Conservation (phyloP, 2,888 invertebrate species). For the Hirtodrosophila histrioides region DNA sequence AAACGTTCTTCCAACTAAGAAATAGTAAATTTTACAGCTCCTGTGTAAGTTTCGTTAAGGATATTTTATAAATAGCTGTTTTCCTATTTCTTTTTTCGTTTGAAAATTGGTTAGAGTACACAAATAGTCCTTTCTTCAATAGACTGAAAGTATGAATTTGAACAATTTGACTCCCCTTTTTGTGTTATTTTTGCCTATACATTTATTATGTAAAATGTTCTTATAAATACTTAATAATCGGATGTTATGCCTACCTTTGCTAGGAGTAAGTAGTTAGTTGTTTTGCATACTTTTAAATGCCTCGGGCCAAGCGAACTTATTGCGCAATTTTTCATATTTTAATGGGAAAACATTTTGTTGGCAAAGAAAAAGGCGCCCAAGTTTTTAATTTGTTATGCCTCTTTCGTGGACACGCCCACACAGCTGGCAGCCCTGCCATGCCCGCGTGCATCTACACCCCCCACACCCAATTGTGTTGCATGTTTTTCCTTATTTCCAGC, state of each 20-base stretch:
- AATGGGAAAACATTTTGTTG: slow-evolving; percentile 76
- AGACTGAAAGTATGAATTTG: too few species aligned
- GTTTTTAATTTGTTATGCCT: slow-evolving; percentile 78
- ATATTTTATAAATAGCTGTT: too few species aligned
- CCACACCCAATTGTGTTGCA: slow-evolving; percentile 31
- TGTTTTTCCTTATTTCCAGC: slow-evolving; percentile 50
- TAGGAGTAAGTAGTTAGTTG: slow-evolving; percentile 23
- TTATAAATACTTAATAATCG: slow-evolving; percentile 14
- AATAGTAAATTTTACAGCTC: too few species aligned
- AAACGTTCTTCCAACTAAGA: too few species aligned
- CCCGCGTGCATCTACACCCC: background rate
- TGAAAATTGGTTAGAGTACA: too few species aligned
- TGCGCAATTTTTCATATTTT: slow-evolving; percentile 78
- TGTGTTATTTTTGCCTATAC: too few species aligned
- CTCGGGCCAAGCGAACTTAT: slow-evolving; percentile 58
- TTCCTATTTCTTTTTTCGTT: too few species aligned
- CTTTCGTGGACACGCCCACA: slow-evolving; percentile 40
- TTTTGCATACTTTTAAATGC: slow-evolving; percentile 53
- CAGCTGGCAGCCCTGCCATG: slow-evolving; percentile 11
- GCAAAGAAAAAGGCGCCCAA: slow-evolving; percentile 47
- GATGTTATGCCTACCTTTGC: slow-evolving; percentile 8
- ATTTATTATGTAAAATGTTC: slow-evolving; percentile 1
- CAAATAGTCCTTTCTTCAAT: too few species aligned
- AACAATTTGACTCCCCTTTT: too few species aligned
- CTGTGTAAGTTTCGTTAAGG: too few species aligned